Evolutionary conservation across 2,888 invertebrate species (phyloP), one percentile per base, ranked within the genome.

Genomic region (Eilema sororculum): DNA sequence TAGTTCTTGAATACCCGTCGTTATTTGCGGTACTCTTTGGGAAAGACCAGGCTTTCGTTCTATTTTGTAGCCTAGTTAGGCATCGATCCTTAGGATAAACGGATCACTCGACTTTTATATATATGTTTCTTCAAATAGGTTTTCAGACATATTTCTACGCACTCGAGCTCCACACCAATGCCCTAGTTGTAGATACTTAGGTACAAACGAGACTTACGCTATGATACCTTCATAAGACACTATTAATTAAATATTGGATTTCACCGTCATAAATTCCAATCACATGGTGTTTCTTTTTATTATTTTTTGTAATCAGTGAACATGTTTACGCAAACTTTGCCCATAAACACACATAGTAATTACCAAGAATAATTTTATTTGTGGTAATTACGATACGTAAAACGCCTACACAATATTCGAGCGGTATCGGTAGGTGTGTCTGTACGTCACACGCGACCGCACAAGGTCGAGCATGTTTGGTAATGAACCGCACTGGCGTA

Each of bases 351-450:
- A 3, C 10, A 4, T 52, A 46, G n/a, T 52, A 28, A 46, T 46
- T 28, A 63, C 41, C 41, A 41, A 16, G 41, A 16, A 41, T 13
- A 41, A 41, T 41, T 16, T 16, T 41, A 41, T 41, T 16, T 41
- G 41, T 41, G 33, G 24, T 37, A 37, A 22, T 41, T 41, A 62
- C 25, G 41, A 62, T 41, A 62, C 41, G 41, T 62, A 25, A 20
- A 25, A 0, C 0, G 64, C 28, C 37, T 25, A 70, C 61, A 56
- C 20, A 62, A 57, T 52, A 60, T 61, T 24, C 46, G 16, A 30
- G 33, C 30, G 46, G 24, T 46, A 16, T 25, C 25, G 67, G 81
- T 73, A 78, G 83, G 83, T 81, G 79, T 78, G 79, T 81, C 73
- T 41, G 74, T 59, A 74, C 79, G 79, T 72, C 62, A 81, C 61